Evolutionary conservation across 2,113 vertebrate species (phyloP), one percentile per base, ranked within the genome.

Genomic region (Gobio gobio): DNA sequence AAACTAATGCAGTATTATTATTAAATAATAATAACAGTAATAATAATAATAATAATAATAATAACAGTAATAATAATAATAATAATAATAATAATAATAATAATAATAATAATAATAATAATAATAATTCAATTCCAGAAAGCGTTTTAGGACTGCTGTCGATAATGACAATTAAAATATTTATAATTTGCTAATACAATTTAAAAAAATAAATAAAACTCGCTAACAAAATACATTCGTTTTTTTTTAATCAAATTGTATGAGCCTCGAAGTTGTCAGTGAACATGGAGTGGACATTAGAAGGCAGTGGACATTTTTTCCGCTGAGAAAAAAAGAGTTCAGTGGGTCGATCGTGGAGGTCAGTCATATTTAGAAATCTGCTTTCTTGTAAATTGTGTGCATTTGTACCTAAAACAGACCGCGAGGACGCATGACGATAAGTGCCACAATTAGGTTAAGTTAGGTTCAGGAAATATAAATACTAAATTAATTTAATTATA

Each of bases 331-430:
- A 73, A 75, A 76, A 0, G 12, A 20, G 74, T 76, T 76, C 74
- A 76, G 49, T 76, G 74, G 74, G 74, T 76, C 74, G 47, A 76
- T 76, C 26, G 49, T 29, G 26, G 47, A 76, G 74, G 74, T 76
- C 49, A 76, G 5, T 29, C 26, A 54, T 29, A 54, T 54, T 76
- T 76, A 76, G 74, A 54, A 76, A 54, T 76, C 12, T 75, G 72
- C 45, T 75, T 24, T 47, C 24, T 29, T 76, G 16, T 54, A 51
- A 51, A 75, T 75, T 26, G 7, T 75, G n/a, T 49, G 29, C 22
- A 45, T 45, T 47, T 73, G 43, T 26, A 24, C 12, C n/a, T 74
- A 8, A 74, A 74, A 24, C 43, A 47, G 43, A n/a, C 43, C 22
- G 10, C n/a, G 13, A 8, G 22, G 70, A 45, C 18, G 36, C 36